phyloP scores from a whole-genome alignment of 92 coral and sea anemone genomes.

The Zoanthus solanderi region DNA sequence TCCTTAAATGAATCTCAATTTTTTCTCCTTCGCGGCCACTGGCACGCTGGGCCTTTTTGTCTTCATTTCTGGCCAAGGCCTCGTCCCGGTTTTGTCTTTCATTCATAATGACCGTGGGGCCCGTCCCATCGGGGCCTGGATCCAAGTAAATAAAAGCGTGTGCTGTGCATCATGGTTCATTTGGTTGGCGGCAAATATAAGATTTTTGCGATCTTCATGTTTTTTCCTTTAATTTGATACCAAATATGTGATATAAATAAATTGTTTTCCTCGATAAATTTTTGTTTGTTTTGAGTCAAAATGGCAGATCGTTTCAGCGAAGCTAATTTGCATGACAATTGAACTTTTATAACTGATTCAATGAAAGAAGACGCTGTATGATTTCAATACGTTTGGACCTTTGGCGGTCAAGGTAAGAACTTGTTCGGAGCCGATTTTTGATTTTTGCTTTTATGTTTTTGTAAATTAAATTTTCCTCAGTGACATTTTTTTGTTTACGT shows the following conservation, averaged over 20 bases:
- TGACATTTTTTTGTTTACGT: neutral
- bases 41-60: neutral
- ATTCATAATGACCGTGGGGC: conserved; percentile 5
- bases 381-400: neutral
- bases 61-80: neutral
- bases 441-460: neutral
- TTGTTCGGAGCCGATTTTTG: conserved; percentile 1
- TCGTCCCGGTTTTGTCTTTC: conserved; percentile 1
- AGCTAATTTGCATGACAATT: neutral
- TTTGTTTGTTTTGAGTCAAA: neutral
- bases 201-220: neutral
- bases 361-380: neutral
- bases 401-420: neutral
- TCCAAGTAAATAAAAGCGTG: neutral
- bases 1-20: no score
- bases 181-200: neutral
- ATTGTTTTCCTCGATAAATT: neutral
- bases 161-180: conserved; percentile 16
- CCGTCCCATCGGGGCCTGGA: neutral
- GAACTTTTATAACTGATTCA: neutral
- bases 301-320: neutral
- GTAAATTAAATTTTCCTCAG: neutral
- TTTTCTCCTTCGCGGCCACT: no score
- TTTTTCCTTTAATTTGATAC: conserved; percentile 7
- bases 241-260: neutral